Evolutionary conservation across 1,140 invertebrate species (phyloP), one percentile per base, ranked within the genome.

Genomic region (Coelopa frigida): DNA sequence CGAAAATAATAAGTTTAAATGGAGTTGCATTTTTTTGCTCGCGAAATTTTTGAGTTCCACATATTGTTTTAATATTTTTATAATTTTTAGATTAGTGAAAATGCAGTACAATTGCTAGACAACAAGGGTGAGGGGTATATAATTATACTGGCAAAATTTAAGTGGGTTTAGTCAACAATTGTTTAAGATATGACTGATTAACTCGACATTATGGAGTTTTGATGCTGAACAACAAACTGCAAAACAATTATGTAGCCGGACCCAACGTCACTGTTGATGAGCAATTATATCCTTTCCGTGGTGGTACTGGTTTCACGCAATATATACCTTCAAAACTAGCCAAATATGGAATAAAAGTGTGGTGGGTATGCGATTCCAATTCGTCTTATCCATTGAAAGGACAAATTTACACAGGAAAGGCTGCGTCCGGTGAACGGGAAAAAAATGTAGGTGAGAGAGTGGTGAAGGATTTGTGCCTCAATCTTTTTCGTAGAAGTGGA

Each of bases 231-330:
- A 32, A 20, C 12, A 20, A 51, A 53, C 21, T 49, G 45, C 37
- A 24, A 29, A 20, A 49, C 47, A 15, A 51, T 43, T 70, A 61
- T 43, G 59, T 56, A 41, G 57, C 61, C 43, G 57, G 53, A 39
- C 39, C 22, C 48, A 56, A 67, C 55, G 53, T 68, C 29, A 60
- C 59, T 46, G 43, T 70, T 29, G 62, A 69, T 59, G 62, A 71
- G 53, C 66, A 70, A 38, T 49, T 70, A 23, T 70, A 67, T 55
- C n/a, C n/a, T n/a, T n/a, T n/a, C 4, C 65, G 70, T 57, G 48
- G 56, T 4, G 53, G 57, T 44, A 70, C 59, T 51, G 46, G 31
- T 36, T 71, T 67, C 55, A 62, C 49, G 6, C 64, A 70, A 52
- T 69, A 60, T 42, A 70, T 70, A 51, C 49, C 51, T 33, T 55